Percentiles rank a stretch among this genome's conserved stretches.
phyloP scores from a whole-genome alignment of 2,888 invertebrate genomes.

The Didymodactylos carnosus region DNA sequence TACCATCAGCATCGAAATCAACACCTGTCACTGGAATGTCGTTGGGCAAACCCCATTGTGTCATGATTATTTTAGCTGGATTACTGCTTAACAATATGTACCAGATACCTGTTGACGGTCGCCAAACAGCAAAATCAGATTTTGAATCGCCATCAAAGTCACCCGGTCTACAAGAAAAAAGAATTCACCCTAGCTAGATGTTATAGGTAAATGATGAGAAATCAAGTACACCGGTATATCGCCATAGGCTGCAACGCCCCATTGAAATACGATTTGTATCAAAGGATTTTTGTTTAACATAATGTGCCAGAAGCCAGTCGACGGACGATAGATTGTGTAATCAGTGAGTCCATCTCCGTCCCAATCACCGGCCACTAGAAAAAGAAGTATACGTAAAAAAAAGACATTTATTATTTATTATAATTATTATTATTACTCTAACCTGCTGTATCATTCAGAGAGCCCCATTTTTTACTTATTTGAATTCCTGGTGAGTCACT shows the following conservation, averaged over 20 bases:
- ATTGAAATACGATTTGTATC: background rate
- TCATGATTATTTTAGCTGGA: background rate
- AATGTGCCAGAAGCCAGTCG: background rate
- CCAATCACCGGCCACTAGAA: background rate
- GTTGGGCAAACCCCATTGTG: background rate
- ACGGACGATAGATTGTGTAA: background rate
- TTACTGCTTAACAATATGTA: background rate
- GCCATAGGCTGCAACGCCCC: background rate
- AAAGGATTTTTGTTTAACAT: background rate
- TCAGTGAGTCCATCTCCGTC: background rate
- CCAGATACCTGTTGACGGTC: background rate
- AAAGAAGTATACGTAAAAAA: background rate
- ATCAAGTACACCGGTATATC: background rate
- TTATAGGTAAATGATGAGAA: background rate
- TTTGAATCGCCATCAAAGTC: background rate
- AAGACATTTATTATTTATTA: background rate
- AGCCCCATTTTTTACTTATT: background rate
- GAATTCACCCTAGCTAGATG: background rate
- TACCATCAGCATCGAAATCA: background rate
- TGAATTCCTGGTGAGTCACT: background rate
- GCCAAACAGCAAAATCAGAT: background rate
- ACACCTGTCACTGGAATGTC: background rate
- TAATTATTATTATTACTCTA: too few relatives aligned
- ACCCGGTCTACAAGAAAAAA: background rate
- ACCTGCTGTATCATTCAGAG: background rate